Base-by-base conservation (phyloP, 2,797 vertebrate species). In the Eulemur albifrons region DNA sequence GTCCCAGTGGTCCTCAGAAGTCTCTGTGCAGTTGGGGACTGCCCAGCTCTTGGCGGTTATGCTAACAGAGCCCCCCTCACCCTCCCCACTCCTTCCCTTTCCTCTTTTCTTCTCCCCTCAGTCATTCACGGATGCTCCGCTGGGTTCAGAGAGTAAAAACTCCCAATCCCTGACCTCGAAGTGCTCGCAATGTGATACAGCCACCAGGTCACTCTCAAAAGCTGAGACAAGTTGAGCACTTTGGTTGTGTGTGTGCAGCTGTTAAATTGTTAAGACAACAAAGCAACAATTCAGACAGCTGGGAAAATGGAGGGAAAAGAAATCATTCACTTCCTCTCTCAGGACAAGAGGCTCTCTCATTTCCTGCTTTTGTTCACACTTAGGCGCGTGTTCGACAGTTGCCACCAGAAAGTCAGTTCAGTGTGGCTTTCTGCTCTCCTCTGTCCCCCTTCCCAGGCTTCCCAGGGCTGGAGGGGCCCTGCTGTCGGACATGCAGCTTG, bases 351-450 rank as follows among this genome's bases (percentile, higher is more conserved):
- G 70, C 90, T 93, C 59, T 4, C n/a, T 69, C 3, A 1, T 32
- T 97, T 96, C 97, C 97, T 88, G 97, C 90, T 86, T 97, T 97
- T 96, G 96, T 97, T 93, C 61, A 57, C 21, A 2, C 75, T 23
- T 63, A 7, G 61, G 63, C 4, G 0, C 30, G 21, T 17, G 43
- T 23, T 67, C 8, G 3, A 4, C 38, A 21, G 57, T 32, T 8
- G 57, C 79, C 77, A 69, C 70, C 63, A 40, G 70, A 72, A 89
- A 50, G 70, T 21, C 52, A 1, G 0, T 2, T n/a, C 32, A 2
- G 73, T 27, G 14, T 0, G 2, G 20, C 72, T 97, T 98, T 96
- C 92, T 95, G 95, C 92, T 75, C 88, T 86, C 77, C 90, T 92
- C 30, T 45, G 70, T 3, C 50, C 7, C 72, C 25, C 27, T 63